Base-by-base conservation (phyloP, 1,140 invertebrate species). In the Camponotus pennsylvanicus region DNA sequence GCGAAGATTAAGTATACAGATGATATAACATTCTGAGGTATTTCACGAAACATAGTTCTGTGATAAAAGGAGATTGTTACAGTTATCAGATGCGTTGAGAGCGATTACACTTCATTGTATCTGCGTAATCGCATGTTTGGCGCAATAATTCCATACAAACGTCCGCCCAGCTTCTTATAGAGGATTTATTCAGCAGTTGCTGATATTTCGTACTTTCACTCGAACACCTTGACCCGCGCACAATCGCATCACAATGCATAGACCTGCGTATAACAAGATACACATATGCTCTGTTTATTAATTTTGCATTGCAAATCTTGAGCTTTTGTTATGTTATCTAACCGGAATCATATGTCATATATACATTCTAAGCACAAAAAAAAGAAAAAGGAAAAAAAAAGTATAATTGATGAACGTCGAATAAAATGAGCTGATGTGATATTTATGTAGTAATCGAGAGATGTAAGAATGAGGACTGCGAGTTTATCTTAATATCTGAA, bases 181-280 rank as follows among this genome's bases (percentile, higher is more conserved):
- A 90, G 87, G 85, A 91, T 86, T 83, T 87, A 77, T 64, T 63
- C 86, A 69, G 86, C 82, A 85, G 86, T 85, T 88, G 88, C 86
- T 93, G 93, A 94, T 94, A 94, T 94, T 94, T 93, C 91, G 93
- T 94, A 94, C 93, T 94, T 94, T 94, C 93, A 94, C 93, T 93
- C 92, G 91, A 94, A 93, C 93, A 93, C 93, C 93, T 94, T 94
- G 93, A 94, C 93, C 93, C 77, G 92, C 77, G 87, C 82, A 90
- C 91, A 92, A 92, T 92, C 87, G 91, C 91, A 89, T 85, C 77
- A 86, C 80, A 83, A 83, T 83, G 78, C 71, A 79, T 82, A 79
- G 64, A 80, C 27, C 75, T 55, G 32, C 85, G 76, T 70, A 49
- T 83, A 75, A 79, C 77, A 67, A 89, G 66, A 69, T n/a, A 67